Conservation (phyloP, 2,113 vertebrate species). For the Poeciliopsis occidentalis region DNA sequence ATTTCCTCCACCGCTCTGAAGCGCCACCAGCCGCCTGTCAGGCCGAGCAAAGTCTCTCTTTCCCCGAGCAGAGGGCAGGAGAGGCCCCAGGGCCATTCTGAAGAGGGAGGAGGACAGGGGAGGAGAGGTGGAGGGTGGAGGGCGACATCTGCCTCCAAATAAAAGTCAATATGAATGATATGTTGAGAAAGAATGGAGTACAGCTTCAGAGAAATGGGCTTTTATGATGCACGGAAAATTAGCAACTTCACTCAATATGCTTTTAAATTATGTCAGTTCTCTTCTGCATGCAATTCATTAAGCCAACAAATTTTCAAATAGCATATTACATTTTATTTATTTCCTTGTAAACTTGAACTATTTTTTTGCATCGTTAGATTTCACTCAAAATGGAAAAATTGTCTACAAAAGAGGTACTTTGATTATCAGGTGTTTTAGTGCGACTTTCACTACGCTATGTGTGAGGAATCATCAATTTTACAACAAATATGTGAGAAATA, state of each 20-base stretch:
- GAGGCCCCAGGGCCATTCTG: conserved; percentile 59
- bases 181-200: conserved; percentile 20
- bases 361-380: neutral
- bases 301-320: neutral
- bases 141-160: conserved; percentile 65
- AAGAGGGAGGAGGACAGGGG: conserved; percentile 5
- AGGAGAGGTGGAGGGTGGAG: conserved; percentile 17
- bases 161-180: conserved; percentile 54
- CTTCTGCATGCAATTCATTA: neutral
- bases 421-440: neutral
- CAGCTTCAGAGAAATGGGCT: neutral
- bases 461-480: neutral
- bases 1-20: conserved; percentile 78
- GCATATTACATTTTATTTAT: neutral
- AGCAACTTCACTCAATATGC: neutral
- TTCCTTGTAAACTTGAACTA: neutral
- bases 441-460: too few relatives aligned
- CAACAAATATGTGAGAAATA: neutral
- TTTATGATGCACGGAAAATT: neutral
- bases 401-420: neutral
- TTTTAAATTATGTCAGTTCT: neutral
- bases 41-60: conserved; percentile 50
- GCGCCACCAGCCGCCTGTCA: conserved; percentile 81
- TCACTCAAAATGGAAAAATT: neutral
- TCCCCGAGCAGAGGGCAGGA: conserved; percentile 59